Base-by-base conservation (phyloP, 2,113 vertebrate genomes). In the Corythornis madagascariensis region DNA sequence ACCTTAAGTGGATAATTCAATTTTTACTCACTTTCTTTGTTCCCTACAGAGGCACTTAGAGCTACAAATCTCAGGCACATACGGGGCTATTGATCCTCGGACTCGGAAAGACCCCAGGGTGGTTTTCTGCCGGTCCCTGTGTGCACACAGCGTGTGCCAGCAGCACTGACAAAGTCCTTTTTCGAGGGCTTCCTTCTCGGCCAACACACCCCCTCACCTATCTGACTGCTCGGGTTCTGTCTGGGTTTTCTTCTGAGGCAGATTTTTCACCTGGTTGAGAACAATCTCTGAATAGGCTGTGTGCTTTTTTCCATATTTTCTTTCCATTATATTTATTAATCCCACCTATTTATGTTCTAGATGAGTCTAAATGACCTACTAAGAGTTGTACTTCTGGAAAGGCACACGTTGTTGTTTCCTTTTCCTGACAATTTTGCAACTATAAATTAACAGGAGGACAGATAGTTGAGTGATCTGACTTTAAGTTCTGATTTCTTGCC, bases 1-100 rank as follows among this genome's bases (percentile, higher is more conserved):
- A 52, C 71, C 89, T 59, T 63, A 83, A 88, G 86, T 91, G 61
- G 61, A 59, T 95, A 95, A 96, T 92, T 95, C 88, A 95, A 90
- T 95, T 94, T 95, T 96, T 82, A 29, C 89, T 79, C 86, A 47
- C 45, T 76, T 88, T 77, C 80, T 83, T 91, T 75, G 91, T 85
- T 92, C 92, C 89, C 75, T 24, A 38, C 94, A 92, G 85, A 82
- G 91, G 83, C 90, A 87, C 88, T 95, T 75, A 90, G 42, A 31
- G 73, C 86, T 93, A 69, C 93, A 95, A 78, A 84, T 64, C 19
- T 52, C 61, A 67, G 61, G 31, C 64, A 63, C 76, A 76, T 9
- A 50, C 9, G 5, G 21, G 45, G 55, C 48, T 48, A 40, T 64
- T 66, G 86, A 43, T 90, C 56, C 65, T 70, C 7, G 2, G 22